Conservation (phyloP, 2,888 invertebrate species). For the Aromia moschata region DNA sequence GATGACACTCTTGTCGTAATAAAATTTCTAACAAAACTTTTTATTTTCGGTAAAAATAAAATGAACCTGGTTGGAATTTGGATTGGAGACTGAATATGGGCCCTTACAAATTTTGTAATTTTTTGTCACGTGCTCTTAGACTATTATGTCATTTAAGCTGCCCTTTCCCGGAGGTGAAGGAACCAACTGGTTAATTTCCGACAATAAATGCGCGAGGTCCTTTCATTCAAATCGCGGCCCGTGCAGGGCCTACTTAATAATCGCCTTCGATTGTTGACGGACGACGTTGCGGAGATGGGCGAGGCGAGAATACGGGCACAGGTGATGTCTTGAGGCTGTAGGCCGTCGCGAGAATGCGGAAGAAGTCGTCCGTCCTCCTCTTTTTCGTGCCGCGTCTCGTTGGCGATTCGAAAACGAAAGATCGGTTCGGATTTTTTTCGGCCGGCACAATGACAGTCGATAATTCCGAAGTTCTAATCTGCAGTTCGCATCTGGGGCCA, state of each 20-base stretch:
- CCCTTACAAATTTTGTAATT: no score
- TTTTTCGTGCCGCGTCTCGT: constrained; percentile 10
- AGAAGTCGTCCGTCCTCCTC: constrained; percentile 33
- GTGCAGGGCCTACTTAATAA: constrained; percentile 31
- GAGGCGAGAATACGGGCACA: constrained; percentile 49
- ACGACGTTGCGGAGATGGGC: constrained; percentile 40
- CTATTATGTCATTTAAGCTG: no score
- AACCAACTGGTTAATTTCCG: no score
- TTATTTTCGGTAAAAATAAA: no score
- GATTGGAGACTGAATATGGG: no score
- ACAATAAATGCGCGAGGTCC: no score
- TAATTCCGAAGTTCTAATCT: constrained; percentile 12
- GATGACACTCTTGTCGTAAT: no score
- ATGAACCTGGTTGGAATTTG: no score
- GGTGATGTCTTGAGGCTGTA: constrained; percentile 49
- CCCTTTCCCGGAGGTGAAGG: no score
- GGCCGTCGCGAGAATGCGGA: constrained; percentile 50
- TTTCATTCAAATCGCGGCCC: neutral
- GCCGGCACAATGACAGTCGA: neutral
- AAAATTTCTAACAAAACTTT: no score
- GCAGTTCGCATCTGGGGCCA: neutral
- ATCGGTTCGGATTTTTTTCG: constrained; percentile 9
- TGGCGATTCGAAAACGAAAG: constrained; percentile 3
- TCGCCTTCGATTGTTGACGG: constrained; percentile 31
- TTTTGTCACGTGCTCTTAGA: no score